Evolutionary conservation across 1,140 invertebrate species (phyloP).

Genomic region (Stratiolaelaps scimitus): DNA sequence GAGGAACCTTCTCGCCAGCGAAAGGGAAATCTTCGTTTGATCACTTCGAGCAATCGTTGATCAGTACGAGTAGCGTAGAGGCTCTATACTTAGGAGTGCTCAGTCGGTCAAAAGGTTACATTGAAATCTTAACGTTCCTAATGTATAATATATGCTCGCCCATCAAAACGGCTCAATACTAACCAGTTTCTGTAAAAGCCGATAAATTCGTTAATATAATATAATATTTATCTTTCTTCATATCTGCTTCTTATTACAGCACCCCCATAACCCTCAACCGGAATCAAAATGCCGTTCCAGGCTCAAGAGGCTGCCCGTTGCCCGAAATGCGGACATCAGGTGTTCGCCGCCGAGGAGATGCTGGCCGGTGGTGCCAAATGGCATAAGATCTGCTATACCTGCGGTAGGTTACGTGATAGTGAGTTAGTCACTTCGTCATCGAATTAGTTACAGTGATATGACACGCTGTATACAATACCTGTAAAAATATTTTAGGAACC

Average conservation of each 20-base stretch:
- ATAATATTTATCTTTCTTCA: background rate
- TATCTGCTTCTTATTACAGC: background rate
- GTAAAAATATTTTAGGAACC: too few species aligned
- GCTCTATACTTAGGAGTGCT: background rate
- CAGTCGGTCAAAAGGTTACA: background rate
- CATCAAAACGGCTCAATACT: background rate
- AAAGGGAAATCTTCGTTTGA: too few species aligned
- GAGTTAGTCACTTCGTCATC: too few species aligned
- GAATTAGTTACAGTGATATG: too few species aligned
- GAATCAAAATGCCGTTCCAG: constrained; percentile 81
- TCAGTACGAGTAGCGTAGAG: too few species aligned
- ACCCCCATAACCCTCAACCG: background rate
- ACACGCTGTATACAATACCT: too few species aligned
- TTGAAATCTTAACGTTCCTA: too few species aligned
- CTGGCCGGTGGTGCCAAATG: constrained; percentile 90
- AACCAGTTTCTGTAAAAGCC: background rate
- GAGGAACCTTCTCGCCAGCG: too few species aligned
- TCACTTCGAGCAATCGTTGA: too few species aligned
- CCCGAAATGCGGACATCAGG: constrained; percentile 92
- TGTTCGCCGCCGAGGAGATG: constrained; percentile 93
- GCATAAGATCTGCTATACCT: constrained; percentile 98
- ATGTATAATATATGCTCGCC: too few species aligned
- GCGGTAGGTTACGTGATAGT: constrained; percentile 56
- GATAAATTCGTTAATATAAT: background rate
- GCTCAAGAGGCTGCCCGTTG: constrained; percentile 83